Percentiles rank a stretch among this genome's conserved stretches.
These are phyloP conservation scores for Lucilia cuprina DNA, from an alignment of 1,140 invertebrate genomes.

Conservation along the genomic window DNA sequence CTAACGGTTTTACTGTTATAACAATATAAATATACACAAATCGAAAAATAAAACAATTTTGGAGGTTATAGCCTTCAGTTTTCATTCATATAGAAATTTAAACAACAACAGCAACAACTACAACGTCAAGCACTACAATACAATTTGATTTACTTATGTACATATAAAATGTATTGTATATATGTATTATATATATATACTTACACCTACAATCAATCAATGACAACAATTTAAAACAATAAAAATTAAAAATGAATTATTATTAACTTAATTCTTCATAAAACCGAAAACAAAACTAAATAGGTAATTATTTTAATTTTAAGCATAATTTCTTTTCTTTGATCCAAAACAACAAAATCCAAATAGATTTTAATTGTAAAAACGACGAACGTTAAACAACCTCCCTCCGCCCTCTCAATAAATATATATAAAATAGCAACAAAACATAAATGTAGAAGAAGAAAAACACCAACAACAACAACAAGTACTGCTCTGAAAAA, in stretches of 20 bases:
- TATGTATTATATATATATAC: background rate
- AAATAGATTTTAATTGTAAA: background rate
- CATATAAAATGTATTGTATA: background rate
- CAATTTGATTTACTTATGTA: too few species aligned
- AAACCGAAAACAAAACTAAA: background rate
- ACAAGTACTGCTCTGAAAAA: background rate
- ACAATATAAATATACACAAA: background rate
- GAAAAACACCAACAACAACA: background rate
- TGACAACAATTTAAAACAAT: background rate
- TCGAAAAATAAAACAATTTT: background rate
- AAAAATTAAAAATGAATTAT: background rate
- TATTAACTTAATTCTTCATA: background rate
- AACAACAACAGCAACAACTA: background rate
- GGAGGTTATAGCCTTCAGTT: background rate
- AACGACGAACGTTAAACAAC: background rate
- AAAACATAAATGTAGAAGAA: background rate
- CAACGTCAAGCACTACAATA: too few species aligned
- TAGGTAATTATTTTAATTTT: too few species aligned
- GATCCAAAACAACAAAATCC: background rate
- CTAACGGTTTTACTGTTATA: background rate
- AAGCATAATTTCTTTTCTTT: too few species aligned
- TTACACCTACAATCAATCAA: background rate
- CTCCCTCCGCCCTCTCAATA: background rate
- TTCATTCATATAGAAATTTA: background rate
- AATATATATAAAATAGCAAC: background rate